Base-by-base conservation (phyloP, 2,797 vertebrate species). In the Triplophysa bombifrons region DNA sequence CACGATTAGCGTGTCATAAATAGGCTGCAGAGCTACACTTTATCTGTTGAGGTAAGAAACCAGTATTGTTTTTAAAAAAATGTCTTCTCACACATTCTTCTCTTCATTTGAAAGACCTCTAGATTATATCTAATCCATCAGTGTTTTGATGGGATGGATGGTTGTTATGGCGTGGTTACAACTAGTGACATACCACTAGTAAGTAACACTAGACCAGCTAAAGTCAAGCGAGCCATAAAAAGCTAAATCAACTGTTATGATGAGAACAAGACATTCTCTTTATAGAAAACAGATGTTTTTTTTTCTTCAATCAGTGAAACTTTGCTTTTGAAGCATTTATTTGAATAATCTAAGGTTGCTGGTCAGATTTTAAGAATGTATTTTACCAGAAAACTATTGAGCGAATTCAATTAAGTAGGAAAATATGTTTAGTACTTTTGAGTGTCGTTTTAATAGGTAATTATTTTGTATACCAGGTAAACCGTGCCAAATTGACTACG, bases 151-250 rank as follows among this genome's bases (percentile, higher is more conserved):
- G 30, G 55, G 41, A 30, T n/a, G 41, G 65, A 25, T n/a, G 6
- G n/a, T 67, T 20, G 8, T 11, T 30, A 25, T 30, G 70, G 22
- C 16, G n/a, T 44, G 58, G 61, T 74, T 4, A 51, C 19, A 56
- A 34, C 41, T 60, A 65, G 63, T 65, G 38, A 44, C 19, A 65
- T 41, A 20, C 17, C 19, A 20, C 63, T 65, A 65, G 63, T 65
- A 55, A 72, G 25, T 58, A 66, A 82, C 74, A 84, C 77, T 80
- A 84, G 82, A 72, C 55, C 63, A 71, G 17, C 77, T 77, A 84
- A 84, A 69, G 72, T 73, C 58, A 66, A 76, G 44, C 48, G 34
- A 58, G 64, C 38, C 74, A 20, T 48, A 56, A 64, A 0, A 73
- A 79, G 63, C 50, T 63, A 30, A 76, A 72, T 63, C 19, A 53